Evolutionary conservation across 2,888 invertebrate species (phyloP), one percentile per base, ranked within the genome.

Genomic region (Trimorus sp.): DNA sequence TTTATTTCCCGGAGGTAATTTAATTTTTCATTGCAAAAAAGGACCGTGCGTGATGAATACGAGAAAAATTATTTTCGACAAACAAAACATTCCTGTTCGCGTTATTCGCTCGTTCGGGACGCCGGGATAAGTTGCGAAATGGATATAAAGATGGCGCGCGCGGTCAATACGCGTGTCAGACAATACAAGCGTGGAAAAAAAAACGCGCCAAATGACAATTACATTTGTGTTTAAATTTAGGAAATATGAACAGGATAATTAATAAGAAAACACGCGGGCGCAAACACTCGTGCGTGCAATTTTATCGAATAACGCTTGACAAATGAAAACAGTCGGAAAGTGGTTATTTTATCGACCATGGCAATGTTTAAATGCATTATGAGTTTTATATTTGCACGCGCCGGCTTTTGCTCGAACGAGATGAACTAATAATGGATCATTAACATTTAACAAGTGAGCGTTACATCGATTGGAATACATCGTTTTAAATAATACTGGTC

Each of bases 301-400:
- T 71, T 69, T 78, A 65, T 65, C 59, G 70, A 53, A 71, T 71
- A 65, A 71, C 78, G 59, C 71, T 78, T 70, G 65, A 78, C 65
- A 65, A 71, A 71, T 59, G 53, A 49, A 70, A 78, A 78, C 65
- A 78, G 45, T 12, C 38, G 53, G 58, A 65, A 65, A 78, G 71
- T 71, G 71, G 70, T 78, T 78, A 70, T 70, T 77, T 70, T 77
- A 77, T 77, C 77, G 77, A 77, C 58, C 63, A 58, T 38, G 63
- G 58, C 48, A 69, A 62, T 69, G 69, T 60, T 76, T 56, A 63
- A 77, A 77, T 70, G 70, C 45, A 70, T 77, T 63, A 69, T 36
- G 62, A 63, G 60, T 77, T 77, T 69, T 63, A 69, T 77, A 66
- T 76, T 76, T 76, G 51, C 16, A 48, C 60, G 68, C 54, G 36